Base-by-base conservation (phyloP, 2,888 invertebrate genomes). In the Zele albiditarsus region DNA sequence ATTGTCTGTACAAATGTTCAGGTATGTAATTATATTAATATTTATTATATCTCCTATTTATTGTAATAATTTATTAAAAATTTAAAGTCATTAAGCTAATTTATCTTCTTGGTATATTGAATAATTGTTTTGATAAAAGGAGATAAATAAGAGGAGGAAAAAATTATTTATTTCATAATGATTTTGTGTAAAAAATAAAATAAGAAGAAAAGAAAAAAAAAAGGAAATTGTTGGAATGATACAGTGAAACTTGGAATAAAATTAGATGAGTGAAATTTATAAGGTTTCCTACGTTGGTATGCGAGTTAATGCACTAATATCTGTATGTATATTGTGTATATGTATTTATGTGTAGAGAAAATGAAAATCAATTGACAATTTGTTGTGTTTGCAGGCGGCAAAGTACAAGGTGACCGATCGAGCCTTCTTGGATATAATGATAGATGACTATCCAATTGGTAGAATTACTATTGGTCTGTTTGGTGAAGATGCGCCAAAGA, bases 401-500 rank as follows among this genome's bases (percentile, higher is more conserved):
- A 90, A 92, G 78, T 93, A 92, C 80, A 92, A 92, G 86, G 93
- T 96, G 23, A 96, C 96, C 0, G 93, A 95, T 82, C 93, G 95
- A 90, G 94, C 96, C 1, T 97, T 92, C 87, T 93, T 98, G 79
- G 96, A 97, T 85, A 92, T 98, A 10, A 91, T 93, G 84, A 93
- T 94, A 82, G 95, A 94, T 80, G 94, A 93, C 72, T 92, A 94
- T 87, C 90, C 92, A 14, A 88, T 93, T 16, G 98, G 97, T 0
- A 91, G 94, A 78, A 94, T 98, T 73, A 93, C 95, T 0, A 93
- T 98, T 80, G 98, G 97, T 0, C 90, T 98, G n/a, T 97, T 97
- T 90, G 97, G 97, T 0, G 94, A 97, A 78, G 90, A 94, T 69
- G 95, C 94, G 0, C 98, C 98, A 1, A 95, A 94, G 88, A 95